Conservation (phyloP, 1,140 invertebrate species). For the Planococcus citri region DNA sequence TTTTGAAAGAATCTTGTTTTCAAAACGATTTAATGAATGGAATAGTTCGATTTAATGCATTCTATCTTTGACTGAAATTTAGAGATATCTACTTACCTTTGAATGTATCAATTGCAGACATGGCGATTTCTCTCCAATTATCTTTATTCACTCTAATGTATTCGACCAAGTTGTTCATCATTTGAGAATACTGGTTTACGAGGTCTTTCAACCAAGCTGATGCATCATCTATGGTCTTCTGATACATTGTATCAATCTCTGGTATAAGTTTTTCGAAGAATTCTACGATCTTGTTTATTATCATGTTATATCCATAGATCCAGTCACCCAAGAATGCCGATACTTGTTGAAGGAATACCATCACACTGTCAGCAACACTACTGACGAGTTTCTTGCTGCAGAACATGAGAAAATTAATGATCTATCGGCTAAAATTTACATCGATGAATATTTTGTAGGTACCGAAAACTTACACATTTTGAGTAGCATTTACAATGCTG, state of each 20-base stretch:
- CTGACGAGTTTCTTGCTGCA: background rate
- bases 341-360: background rate
- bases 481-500: background rate
- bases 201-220: background rate
- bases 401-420: background rate
- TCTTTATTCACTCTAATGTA: background rate
- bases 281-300: background rate
- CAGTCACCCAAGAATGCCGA: slow-evolving; percentile 1
- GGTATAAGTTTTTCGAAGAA: background rate
- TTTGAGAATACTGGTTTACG: background rate
- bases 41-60: too few relatives aligned
- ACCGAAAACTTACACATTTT: slow-evolving; percentile 14
- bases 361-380: background rate
- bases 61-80: too few relatives aligned
- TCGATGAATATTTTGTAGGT: too few relatives aligned
- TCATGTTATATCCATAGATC: background rate
- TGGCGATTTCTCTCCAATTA: background rate
- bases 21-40: too few relatives aligned
- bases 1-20: background rate
- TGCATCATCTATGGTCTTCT: background rate
- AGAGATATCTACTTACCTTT: slow-evolving; percentile 11
- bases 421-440: too few relatives aligned
- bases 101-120: background rate
- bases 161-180: background rate
- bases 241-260: background rate